A percentile compares a stretch with the other conserved stretches of the same genome.
Conservation (phyloP, 2,113 vertebrate species). For the Sisor rabdophorus region DNA sequence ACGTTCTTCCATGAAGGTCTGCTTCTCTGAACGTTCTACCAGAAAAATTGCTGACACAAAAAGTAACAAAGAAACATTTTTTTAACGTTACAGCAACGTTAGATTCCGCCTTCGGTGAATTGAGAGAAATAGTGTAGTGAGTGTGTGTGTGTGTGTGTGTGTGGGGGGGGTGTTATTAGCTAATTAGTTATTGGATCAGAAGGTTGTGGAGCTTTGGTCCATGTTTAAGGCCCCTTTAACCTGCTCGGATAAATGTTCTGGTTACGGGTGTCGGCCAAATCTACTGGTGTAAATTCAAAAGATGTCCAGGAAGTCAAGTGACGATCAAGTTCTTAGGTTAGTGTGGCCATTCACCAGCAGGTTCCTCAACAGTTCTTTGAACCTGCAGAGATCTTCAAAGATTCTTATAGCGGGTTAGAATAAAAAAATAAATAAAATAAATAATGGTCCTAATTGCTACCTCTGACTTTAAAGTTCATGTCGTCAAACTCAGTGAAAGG, state of each 20-base stretch:
- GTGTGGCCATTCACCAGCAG: background rate
- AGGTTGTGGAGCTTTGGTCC: too few relatives aligned
- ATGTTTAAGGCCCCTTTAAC: too few relatives aligned
- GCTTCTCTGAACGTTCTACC: slow-evolving; percentile 10
- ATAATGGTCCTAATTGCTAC: background rate
- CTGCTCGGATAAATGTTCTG: too few relatives aligned
- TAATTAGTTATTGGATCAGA: too few relatives aligned
- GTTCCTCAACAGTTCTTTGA: background rate
- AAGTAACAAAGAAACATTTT: background rate
- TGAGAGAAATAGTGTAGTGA: too few relatives aligned
- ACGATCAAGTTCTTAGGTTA: background rate
- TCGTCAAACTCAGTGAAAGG: too few relatives aligned
- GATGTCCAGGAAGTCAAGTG: background rate
- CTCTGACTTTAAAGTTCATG: background rate
- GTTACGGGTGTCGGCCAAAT: too few relatives aligned
- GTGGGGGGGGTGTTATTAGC: too few relatives aligned
- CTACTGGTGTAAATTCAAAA: background rate
- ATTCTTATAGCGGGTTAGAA: background rate
- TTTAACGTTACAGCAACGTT: too few relatives aligned
- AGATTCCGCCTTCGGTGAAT: too few relatives aligned
- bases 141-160: too few relatives aligned
- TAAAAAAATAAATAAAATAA: too few relatives aligned
- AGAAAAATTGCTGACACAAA: background rate
- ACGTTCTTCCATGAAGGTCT: slow-evolving; percentile 51
- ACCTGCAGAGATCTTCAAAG: background rate